Base-by-base conservation (phyloP, 2,888 invertebrate species). In the Sinopyrophorus schimmeli region DNA sequence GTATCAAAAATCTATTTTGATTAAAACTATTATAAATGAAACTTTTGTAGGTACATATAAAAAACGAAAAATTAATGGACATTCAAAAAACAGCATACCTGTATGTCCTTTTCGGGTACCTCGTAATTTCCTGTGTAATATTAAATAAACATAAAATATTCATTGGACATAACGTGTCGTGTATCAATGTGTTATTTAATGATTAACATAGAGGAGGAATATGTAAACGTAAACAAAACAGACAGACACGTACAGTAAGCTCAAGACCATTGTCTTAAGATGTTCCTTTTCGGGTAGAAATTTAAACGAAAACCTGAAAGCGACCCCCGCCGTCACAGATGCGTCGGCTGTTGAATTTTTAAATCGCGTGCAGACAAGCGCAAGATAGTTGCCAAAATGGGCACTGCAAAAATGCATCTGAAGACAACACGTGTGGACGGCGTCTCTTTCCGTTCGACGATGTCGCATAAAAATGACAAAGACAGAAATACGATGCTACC, bases 381-480 rank as follows among this genome's bases (percentile, higher is more conserved):
- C 23, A 9, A 9, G 14, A 21, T 20, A 15, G 23, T 43, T 35
- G 43, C 43, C 43, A 43, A 43, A 43, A 43, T 43, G 21, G 43
- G 43, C 34, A 20, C 27, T 20, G 17, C 5, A 30, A 43, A 35
- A 43, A 28, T 12, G 18, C 17, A 7, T 5, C 14, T 10, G 4
- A 14, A 12, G 15, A 15, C 23, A 5, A 7, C 6, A n/a, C 21
- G 10, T 7, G 5, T 14, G 16, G 15, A 10, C 27, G 17, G 18
- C 34, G 6, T 18, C 12, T 14, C 17, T 17, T 26, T 20, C n/a
- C 11, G 10, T 5, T 31, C 7, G n/a, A n/a, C 5, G 3, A 5
- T 15, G 12, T 12, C 2, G n/a, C n/a, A n/a, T 10, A 31, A 32
- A 15, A 2, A 4, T 6, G 5, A 42, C 14, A 21, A 10, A 17